These are phyloP conservation scores for Chrysomela aeneicollis DNA, from an alignment of 2,888 invertebrate genomes.

Conservation along the genomic window DNA sequence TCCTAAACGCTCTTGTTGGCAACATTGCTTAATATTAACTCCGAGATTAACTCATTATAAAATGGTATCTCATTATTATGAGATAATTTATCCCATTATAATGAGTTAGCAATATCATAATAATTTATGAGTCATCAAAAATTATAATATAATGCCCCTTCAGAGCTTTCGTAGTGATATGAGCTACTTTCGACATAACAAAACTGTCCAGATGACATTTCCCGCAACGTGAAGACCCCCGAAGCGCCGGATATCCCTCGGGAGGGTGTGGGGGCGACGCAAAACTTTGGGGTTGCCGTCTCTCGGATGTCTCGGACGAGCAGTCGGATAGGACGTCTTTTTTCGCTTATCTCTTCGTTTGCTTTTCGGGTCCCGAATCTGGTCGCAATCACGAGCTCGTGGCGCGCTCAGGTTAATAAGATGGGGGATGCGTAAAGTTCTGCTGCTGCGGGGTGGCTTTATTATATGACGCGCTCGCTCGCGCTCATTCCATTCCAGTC, in stretches of 20 bases:
- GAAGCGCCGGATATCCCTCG: constrained; percentile 4
- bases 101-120: no score
- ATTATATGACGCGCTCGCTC: background rate
- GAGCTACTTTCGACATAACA: no score
- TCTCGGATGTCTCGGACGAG: constrained; percentile 2
- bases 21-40: no score
- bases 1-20: no score
- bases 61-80: no score
- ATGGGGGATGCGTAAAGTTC: constrained; percentile 19
- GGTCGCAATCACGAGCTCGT: background rate
- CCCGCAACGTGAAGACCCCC: background rate
- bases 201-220: background rate
- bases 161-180: no score
- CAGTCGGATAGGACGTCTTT: constrained; percentile 14
- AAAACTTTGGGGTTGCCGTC: constrained; percentile 10
- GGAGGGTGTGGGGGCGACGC: constrained; percentile 6
- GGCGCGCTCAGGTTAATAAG: constrained; percentile 19
- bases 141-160: no score
- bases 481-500: background rate
- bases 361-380: constrained; percentile 15
- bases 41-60: no score
- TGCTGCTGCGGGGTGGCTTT: background rate
- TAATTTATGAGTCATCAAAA: no score
- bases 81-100: no score
- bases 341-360: constrained; percentile 19